Base-by-base conservation (phyloP, 2,113 vertebrate species). In the Erinaceus europaeus region DNA sequence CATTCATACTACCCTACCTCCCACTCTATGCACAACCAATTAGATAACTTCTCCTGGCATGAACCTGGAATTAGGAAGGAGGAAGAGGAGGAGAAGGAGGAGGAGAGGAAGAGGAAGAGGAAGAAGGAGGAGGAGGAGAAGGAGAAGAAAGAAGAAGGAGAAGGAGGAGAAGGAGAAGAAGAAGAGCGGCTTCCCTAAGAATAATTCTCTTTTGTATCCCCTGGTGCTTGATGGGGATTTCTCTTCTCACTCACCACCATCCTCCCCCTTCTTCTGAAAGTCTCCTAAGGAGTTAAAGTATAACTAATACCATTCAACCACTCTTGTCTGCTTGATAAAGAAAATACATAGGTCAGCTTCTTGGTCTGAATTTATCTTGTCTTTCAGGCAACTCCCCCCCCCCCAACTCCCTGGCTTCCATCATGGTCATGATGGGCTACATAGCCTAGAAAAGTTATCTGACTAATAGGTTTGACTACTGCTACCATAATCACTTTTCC, bases 241-340 rank as follows among this genome's bases (percentile, higher is more conserved):
- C 75, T 57, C 40, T 91, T 89, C 82, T 78, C 25, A n/a, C 17
- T 34, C 50, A 32, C 25, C 57, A 57, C 38, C 23, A 27, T 12
- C 57, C 59, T 50, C 89, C 74, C 59, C 79, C 87, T 94, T 91
- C 95, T 89, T 82, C 89, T 93, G 92, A 91, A 95, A 95, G 94
- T 92, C 96, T 96, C 95, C 97, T 97, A 96, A 95, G 96, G 93
- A 98, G 99, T 99, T 99, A 99, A 99, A 98, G 96, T 98, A 96
- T 99, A 99, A 99, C 99, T 97, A 96, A 94, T 79, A 90, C 96
- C 94, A 97, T 98, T 98, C 97, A 98, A 97, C 94, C 96, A 93
- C 97, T 98, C 96, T 97, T 96, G 97, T 98, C 98, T 97, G 94
- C 97, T 97, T 96, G 90, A 97, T 97, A 97, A 98, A 97, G 96